Evolutionary conservation across 1,140 invertebrate genomes (phyloP), one percentile per base, ranked within the genome.

Genomic region (Whitmania pigra): DNA sequence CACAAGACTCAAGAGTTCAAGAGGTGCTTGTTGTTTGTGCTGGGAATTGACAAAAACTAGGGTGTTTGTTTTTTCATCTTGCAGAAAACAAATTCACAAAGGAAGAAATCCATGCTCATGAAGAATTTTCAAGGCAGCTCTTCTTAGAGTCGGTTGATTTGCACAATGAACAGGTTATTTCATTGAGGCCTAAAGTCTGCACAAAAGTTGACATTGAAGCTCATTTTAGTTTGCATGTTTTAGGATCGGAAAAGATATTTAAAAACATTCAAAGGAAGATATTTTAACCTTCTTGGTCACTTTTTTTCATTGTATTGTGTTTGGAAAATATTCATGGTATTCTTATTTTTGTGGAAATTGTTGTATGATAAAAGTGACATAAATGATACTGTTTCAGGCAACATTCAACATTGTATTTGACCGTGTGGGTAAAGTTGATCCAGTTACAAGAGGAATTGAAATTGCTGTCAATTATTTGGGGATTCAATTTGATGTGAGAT

Each of bases 271-370:
- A 91, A 96, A 81, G 97, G 97, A 77, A 94, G 90, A 86, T 99
- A 99, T 82, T 99, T 99, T 79, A 99, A 99, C 84, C 92, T 96
- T 77, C 83, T 99, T 0, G 97, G 97, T 2, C 95, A 99, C 80
- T 98, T 99, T 81, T 99, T 99, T 83, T 98, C 94, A 11, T 82
- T 96, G 11, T 99, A 99, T 79, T 99, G 97, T 81, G 87, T 94
- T 66, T 99, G 94, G 92, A 99, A 99, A 86, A 99, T 99, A 80
- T 93, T 99, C 80, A 97, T 99, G 82, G 93, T 94, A 49, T 0
- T 7, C 15, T 7, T 17, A 3, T 36, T 3, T 36, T 36, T 36
- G 6, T 49, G 57, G 29, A 63, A 63, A 15, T 63, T 31, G 9
- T 2, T 25, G 55, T 71, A 20, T 73, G 9, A 69, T 25, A 22